A percentile compares a stretch with the other conserved stretches of the same genome.
These are phyloP conservation scores for Rhinatrema bivittatum DNA, from an alignment of 2,797 vertebrate genomes.

Conservation along the genomic window DNA sequence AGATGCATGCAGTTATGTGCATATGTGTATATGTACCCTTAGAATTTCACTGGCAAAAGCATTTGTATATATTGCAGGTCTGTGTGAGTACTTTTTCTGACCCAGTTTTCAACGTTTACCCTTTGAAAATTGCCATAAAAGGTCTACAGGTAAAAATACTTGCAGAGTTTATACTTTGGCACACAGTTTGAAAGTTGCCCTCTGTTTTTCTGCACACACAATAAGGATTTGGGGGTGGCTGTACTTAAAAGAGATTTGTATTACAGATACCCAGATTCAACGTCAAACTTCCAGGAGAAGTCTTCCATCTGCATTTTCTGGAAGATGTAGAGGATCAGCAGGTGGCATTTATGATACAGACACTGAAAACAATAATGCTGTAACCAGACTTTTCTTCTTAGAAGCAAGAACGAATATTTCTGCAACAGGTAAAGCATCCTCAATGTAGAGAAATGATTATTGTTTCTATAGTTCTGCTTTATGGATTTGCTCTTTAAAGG, in stretches of 20 bases:
- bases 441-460: not conserved
- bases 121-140: no score
- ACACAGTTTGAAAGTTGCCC: no score
- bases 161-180: no score
- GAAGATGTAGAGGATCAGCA: conserved; percentile 2
- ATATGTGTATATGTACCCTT: no score
- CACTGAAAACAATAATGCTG: conserved; percentile 24
- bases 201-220: no score
- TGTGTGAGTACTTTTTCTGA: no score
- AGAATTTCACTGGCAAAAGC: no score
- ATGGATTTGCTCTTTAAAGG: not conserved
- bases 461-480: conserved; percentile 1
- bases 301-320: not conserved
- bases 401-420: conserved; percentile 39
- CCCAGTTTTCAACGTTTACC: no score
- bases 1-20: no score
- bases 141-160: no score
- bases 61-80: no score
- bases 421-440: conserved; percentile 45
- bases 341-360: conserved; percentile 22
- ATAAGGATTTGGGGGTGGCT: no score
- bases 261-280: not conserved
- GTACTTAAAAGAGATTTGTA: not conserved
- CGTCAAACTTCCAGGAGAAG: not conserved
- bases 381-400: conserved; percentile 60